phyloP scores from a whole-genome alignment of 2,888 invertebrate species.

The Oscheius onirici region DNA sequence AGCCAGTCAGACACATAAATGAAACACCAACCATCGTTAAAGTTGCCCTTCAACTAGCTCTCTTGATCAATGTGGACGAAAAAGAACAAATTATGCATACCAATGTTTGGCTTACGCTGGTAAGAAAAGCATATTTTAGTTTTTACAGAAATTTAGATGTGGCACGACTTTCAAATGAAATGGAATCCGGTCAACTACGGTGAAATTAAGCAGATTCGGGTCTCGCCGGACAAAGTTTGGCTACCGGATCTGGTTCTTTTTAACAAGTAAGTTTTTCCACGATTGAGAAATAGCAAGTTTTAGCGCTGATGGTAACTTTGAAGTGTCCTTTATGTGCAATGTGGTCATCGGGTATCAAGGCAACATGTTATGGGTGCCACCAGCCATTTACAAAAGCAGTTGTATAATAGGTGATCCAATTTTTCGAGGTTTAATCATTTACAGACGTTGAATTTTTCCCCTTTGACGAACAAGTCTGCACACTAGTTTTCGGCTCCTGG shows the following conservation, averaged over 20 bases:
- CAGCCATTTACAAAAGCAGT: slow-evolving; percentile 98
- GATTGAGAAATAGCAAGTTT: not conserved
- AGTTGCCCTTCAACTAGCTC: slow-evolving; percentile 72
- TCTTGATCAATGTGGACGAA: slow-evolving; percentile 74
- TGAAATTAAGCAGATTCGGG: slow-evolving; percentile 73
- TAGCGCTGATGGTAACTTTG: slow-evolving; percentile 99
- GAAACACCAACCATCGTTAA: slow-evolving; percentile 67
- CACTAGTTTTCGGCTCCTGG: slow-evolving; percentile 67
- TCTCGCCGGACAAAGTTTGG: slow-evolving; percentile 73
- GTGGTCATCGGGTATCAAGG: slow-evolving; percentile 94
- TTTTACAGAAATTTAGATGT: slow-evolving; percentile 46
- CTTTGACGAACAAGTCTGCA: slow-evolving; percentile 76
- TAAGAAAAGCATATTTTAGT: slow-evolving; percentile 34
- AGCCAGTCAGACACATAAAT: slow-evolving; percentile 72
- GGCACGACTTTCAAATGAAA: slow-evolving; percentile 72
- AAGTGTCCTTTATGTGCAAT: slow-evolving; percentile 97
- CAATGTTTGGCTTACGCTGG: slow-evolving; percentile 72
- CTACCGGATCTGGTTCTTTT: slow-evolving; percentile 75
- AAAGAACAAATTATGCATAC: slow-evolving; percentile 72
- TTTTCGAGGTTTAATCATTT: too few species aligned
- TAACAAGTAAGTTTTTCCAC: slow-evolving; percentile 64
- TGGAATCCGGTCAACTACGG: slow-evolving; percentile 74
- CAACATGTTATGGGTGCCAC: slow-evolving; percentile 97
- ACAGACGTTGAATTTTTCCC: slow-evolving; percentile 95
- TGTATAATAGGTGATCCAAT: slow-evolving; percentile 86